phyloP scores from a whole-genome alignment of 1,140 invertebrate genomes.

The Scaptodrosophila lebanonensis region DNA sequence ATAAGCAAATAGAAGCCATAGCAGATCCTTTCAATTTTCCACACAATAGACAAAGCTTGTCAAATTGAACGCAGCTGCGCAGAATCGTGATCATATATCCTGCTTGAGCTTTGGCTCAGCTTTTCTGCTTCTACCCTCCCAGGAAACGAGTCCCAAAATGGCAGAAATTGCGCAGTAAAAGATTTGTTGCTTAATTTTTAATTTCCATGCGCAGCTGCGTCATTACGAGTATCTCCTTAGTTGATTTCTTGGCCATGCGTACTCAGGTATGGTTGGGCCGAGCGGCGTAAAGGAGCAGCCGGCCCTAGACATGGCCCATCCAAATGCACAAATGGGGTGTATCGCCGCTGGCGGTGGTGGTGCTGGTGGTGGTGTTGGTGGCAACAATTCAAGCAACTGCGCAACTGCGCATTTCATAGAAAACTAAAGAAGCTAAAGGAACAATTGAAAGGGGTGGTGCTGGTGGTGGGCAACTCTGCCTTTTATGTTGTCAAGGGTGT shows the following conservation, averaged over 20 bases:
- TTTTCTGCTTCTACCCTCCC: neutral
- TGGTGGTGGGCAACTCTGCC: no score
- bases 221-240: slow-evolving; percentile 21
- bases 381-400: no score
- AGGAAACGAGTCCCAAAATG: slow-evolving; percentile 1
- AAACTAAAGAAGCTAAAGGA: neutral
- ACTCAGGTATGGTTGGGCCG: slow-evolving; percentile 44
- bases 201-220: slow-evolving; percentile 46
- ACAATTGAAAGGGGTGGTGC: slow-evolving; percentile 1
- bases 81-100: slow-evolving; percentile 10
- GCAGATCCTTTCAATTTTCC: no score
- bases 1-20: no score
- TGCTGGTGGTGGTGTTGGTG: no score
- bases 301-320: no score
- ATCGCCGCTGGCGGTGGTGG: no score
- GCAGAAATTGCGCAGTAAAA: slow-evolving; percentile 8
- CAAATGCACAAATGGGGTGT: no score
- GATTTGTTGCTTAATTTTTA: neutral
- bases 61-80: slow-evolving; percentile 30
- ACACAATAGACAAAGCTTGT: slow-evolving; percentile 37
- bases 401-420: no score
- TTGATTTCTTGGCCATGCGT: no score
- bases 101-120: slow-evolving; percentile 1
- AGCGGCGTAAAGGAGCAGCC: slow-evolving; percentile 14
- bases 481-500: no score